Base-by-base conservation (phyloP, 2,113 vertebrate species). In the Lethenteron reissneri region DNA sequence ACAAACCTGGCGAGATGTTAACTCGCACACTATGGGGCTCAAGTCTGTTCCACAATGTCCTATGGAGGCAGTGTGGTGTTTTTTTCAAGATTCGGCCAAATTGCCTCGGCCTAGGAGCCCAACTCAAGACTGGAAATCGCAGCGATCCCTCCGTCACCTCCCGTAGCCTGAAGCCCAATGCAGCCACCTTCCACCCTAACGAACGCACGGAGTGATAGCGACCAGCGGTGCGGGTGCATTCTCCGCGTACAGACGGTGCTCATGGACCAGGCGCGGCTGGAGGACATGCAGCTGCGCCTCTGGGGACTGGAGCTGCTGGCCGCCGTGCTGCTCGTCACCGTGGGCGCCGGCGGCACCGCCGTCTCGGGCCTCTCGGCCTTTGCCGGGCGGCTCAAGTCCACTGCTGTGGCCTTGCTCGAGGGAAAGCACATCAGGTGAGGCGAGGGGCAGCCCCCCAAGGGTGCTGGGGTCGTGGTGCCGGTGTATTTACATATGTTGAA, bases 221-320 rank as follows among this genome's bases (percentile, higher is more conserved):
- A 41, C 41, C 41, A 41, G 6, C 41, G 41, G 41, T 5, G 41
- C 41, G 41, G 41, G 41, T 7, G 41, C 41, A 41, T 71, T 58
- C 15, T 9, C 1, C 73, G 56, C 57, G 57, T 74, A 3, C 75
- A 99, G 94, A 94, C 92, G 0, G 72, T 95, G 73, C 72, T 96
- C 69, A 92, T 97, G 92, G 94, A 97, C 78, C 87, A 90, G 76
- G 74, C 76, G 2, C 85, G 94, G 56, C 95, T 99, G 74, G 84
- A 87, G 78, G 88, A 96, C 77, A 83, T 97, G 72, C 86, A 95
- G 78, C 76, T 83, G 72, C 84, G 89, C 76, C 76, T 82, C 60
- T 83, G 86, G 71, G 81, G 80, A 10, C 78, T 97, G 8, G 81
- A 84, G 0, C 0, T 88, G 73, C 77, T 83, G 4, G 88, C 88